Evolutionary conservation across 2,113 vertebrate species (phyloP), one percentile per base, ranked within the genome.

Genomic region (Carassius gibelio): DNA sequence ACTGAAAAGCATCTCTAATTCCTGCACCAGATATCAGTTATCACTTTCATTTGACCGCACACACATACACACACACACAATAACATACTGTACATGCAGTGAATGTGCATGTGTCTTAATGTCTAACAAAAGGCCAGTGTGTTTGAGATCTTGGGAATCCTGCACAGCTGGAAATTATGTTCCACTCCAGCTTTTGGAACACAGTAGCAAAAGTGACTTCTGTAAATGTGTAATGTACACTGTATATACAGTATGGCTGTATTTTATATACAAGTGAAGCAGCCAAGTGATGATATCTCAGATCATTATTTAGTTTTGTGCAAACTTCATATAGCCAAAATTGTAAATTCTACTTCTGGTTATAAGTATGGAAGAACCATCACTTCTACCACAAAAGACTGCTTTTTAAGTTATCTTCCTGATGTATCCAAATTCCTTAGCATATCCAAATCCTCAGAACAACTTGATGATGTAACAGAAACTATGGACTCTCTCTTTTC

Each of bases 61-160:
- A 80, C 57, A 55, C 23, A 80, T 30, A 69, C 23, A 45, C 42
- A 45, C 42, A 80, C 57, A 69, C 23, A 45, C 8, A 45, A 9
- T 17, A 77, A 10, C 21, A 77, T n/a, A 85, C 36, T 23, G 10
- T 57, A 72, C n/a, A 72, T 21, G 26, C 14, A 36, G 10, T 61
- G 52, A 69, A 38, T 83, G 66, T 68, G 76, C 76, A 64, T 23
- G 8, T 68, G 62, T 66, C 45, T 68, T 50, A 82, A 66, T 68
- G 26, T 69, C 23, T 34, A 45, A 68, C 79, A 52, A 30, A 68
- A 38, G 48, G 81, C 81, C 7, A 36, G 50, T 82, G 81, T 82
- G 81, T 72, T 81, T 55, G 66, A 82, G 66, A 82, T 69, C 48
- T 71, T 71, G 66, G 66, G 81, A 82, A 57, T 82, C 81, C 5